phyloP scores from a whole-genome alignment of 2,113 vertebrate genomes.

The cat (Felis catus) region F.catus_Fca126_mat1.0 CM031413.1:157789501-157790000 shows the following conservation, averaged over 20 bases:
- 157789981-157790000: not conserved
- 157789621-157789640: not conserved
- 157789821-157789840: not conserved
- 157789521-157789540: not conserved
- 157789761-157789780: not conserved
- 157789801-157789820: not conserved
- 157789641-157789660: not conserved
- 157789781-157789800: not conserved
- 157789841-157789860: not conserved
- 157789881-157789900: not conserved
- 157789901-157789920: not conserved
- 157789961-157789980: not conserved
- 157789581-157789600: not conserved
- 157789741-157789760: not conserved
- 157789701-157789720: not conserved
- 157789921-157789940: not conserved
- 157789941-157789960: not conserved
- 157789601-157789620: too few relatives aligned
- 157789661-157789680: not conserved
- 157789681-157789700: not conserved
- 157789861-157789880: not conserved
- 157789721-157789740: not conserved
- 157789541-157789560: not conserved
- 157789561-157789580: not conserved
- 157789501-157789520: not conserved